Evolutionary conservation across 2,888 invertebrate genomes (phyloP), one percentile per base, ranked within the genome.

Genomic region (Apamea crenata): DNA sequence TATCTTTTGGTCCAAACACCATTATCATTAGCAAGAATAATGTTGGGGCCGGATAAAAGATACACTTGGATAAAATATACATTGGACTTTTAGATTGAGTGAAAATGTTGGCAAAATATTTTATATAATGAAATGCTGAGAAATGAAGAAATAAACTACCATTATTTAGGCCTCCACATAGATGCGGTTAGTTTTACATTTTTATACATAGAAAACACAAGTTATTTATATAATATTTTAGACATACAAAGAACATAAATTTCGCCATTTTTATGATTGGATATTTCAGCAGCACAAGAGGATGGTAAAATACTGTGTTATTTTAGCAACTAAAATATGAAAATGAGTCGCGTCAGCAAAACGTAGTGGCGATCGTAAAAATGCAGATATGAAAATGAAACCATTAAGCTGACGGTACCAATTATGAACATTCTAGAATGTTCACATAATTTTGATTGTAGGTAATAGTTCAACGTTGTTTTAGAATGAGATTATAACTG

Each of bases 11-110:
- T 63, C 36, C 59, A 50, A 75, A 79, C 78, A 72, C 80, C 86
- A 89, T 89, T 78, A 86, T 76, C 88, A 89, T 89, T 88, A 89
- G 77, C 73, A 74, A 78, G 86, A 86, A 70, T 83, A 77, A 89
- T 86, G 78, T 81, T 50, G 0, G 61, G 65, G 40, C 36, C 44
- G 50, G 71, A 68, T 74, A 70, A 68, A 77, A 85, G 66, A 63
- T 77, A 77, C 32, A 81, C 12, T 61, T 61, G 21, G n/a, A 59
- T 59, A 59, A 14, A 59, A n/a, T 12, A 32, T 61, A 25, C 1
- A 18, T 53, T 40, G 3, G 21, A 50, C 77, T 83, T 68, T 53
- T 14, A 53, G 53, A 61, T 61, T 83, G 63, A 3, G 18, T 16
- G 10, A 29, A 68, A 68, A 29, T 16, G 8, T 21, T 74, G 4